These are phyloP conservation scores for Phenganax stokvisi DNA, from an alignment of 92 coral and sea anemone species.

Conservation along the genomic window DNA sequence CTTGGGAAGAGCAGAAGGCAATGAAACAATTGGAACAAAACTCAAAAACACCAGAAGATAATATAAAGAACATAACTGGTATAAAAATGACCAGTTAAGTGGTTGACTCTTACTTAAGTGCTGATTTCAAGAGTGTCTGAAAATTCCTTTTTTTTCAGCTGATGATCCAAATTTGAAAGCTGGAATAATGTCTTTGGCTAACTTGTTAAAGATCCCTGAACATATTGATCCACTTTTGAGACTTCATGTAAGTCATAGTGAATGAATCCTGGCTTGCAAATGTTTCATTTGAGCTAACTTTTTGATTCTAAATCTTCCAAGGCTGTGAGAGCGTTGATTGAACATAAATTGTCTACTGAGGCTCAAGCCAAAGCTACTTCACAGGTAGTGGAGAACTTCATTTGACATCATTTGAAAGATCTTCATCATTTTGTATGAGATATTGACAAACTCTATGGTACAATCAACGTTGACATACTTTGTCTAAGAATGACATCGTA, in stretches of 20 bases:
- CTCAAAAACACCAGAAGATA: conserved; percentile 47
- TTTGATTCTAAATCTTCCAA: neutral
- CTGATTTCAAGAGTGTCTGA: neutral
- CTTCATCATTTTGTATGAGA: no score
- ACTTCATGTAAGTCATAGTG: conserved; percentile 61
- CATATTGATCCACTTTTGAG: conserved; percentile 81
- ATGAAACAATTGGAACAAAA: conserved; percentile 30
- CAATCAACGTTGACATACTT: no score
- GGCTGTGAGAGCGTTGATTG: conserved; percentile 67
- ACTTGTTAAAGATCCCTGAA: conserved; percentile 69
- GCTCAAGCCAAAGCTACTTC: conserved; percentile 34
- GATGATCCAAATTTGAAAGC: conserved; percentile 92
- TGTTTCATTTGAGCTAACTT: no score
- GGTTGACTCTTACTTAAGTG: no score
- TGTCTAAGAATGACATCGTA: no score
- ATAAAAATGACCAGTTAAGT: neutral
- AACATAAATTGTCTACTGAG: conserved; percentile 51
- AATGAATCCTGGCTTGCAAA: neutral
- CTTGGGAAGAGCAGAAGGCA: conserved; percentile 26
- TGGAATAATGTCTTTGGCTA: conserved; percentile 76
- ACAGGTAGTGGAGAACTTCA: conserved; percentile 36
- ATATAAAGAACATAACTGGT: conserved; percentile 45
- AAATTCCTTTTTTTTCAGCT: conserved; percentile 43
- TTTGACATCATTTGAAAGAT: neutral
- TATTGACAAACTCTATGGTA: no score